Conservation (phyloP, 1,140 invertebrate genomes). For the Camponotus pennsylvanicus region DNA sequence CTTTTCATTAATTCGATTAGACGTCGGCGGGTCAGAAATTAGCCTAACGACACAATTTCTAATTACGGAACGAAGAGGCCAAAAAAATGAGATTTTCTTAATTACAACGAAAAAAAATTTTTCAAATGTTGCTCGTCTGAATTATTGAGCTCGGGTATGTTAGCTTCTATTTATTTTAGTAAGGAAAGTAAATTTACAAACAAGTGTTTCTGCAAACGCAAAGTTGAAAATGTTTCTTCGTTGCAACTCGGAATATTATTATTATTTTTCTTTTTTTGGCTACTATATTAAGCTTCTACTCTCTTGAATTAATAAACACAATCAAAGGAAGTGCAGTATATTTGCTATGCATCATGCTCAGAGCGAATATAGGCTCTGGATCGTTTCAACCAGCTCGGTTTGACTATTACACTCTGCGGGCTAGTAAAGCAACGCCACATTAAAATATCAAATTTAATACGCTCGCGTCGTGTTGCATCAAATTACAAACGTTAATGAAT, state of each 20-base stretch:
- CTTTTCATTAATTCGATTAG: conserved; percentile 39
- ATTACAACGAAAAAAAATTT: neutral
- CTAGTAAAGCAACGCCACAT: conserved; percentile 45
- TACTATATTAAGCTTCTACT: conserved; percentile 18
- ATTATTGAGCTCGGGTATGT: neutral
- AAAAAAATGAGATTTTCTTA: neutral
- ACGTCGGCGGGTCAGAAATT: neutral
- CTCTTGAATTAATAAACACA: conserved; percentile 39
- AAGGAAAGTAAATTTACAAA: neutral
- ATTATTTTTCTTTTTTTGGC: neutral
- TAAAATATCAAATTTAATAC: conserved; percentile 59
- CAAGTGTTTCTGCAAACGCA: neutral
- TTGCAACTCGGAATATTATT: conserved; percentile 24
- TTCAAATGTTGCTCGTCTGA: neutral
- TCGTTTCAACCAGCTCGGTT: conserved; percentile 48
- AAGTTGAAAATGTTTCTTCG: conserved; percentile 9
- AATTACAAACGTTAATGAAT: conserved; percentile 55
- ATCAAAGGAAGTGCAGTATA: conserved; percentile 46
- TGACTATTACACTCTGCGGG: conserved; percentile 41
- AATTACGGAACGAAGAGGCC: neutral
- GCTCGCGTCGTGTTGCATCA: conserved; percentile 36
- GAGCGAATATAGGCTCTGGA: conserved; percentile 36
- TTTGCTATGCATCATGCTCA: conserved; percentile 41
- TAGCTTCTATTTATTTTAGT: neutral
- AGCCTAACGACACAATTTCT: neutral